phyloP scores from a whole-genome alignment of 1,140 invertebrate genomes.

The Drosophila subpulchrella region DNA sequence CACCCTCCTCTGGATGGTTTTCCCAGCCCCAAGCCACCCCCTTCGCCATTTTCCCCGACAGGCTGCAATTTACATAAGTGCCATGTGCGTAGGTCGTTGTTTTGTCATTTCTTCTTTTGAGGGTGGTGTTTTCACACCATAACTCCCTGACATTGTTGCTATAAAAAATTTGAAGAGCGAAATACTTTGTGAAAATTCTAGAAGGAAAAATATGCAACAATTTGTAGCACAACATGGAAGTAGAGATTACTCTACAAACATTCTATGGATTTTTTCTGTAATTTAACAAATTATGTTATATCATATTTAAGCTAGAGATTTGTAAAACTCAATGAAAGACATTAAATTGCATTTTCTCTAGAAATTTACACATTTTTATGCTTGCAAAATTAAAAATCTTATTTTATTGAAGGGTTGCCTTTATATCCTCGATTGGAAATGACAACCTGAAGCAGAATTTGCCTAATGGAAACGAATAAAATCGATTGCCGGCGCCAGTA shows the following conservation, averaged over 20 bases:
- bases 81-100: conserved; percentile 42
- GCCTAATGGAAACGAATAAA: background rate
- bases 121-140: conserved; percentile 1
- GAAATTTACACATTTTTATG: background rate
- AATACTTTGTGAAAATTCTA: conserved; percentile 5
- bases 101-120: conserved; percentile 36
- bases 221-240: background rate
- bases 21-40: background rate
- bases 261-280: background rate
- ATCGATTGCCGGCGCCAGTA: conserved; percentile 22
- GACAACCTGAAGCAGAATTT: conserved; percentile 7
- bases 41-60: conserved; percentile 1
- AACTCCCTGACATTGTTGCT: conserved; percentile 22
- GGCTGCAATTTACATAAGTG: conserved; percentile 60
- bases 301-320: background rate
- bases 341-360: background rate
- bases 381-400: background rate
- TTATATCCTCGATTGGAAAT: background rate
- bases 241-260: background rate
- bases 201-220: conserved; percentile 7
- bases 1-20: too few relatives aligned
- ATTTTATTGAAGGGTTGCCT: too few relatives aligned
- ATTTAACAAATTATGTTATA: background rate
- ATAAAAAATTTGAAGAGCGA: conserved; percentile 1
- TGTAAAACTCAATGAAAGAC: background rate